Base-by-base conservation (phyloP, 2,113 vertebrate species). In the Oryzias melastigma region DNA sequence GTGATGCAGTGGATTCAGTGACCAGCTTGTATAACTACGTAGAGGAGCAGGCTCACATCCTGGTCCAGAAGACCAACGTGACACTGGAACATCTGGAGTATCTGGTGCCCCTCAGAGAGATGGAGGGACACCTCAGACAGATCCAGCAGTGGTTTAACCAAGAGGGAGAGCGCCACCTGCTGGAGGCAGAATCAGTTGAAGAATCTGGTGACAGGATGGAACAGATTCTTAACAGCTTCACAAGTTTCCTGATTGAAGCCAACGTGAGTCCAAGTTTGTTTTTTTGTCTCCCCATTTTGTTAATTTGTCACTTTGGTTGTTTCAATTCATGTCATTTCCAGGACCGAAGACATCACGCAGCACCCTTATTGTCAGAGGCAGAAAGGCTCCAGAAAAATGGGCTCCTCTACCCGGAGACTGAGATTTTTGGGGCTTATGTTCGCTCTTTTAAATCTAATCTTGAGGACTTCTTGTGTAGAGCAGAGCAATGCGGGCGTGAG, bases 21-120 rank as follows among this genome's bases (percentile, higher is more conserved):
- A 80, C 91, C 4, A 68, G 82, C 4, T 87, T 96, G 63, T 98
- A 98, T 58, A 92, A 90, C 62, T 89, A 84, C 0, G 83, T 98
- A 80, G 96, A 98, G 13, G 95, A 96, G 67, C 91, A 92, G 52
- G 93, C 94, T 7, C 95, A 98, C 0, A 41, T 86, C 19, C 90
- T 98, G 1, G 95, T 96, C 78, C 93, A 91, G 16, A 91, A 78
- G 1, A 96, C 96, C 84, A 98, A 97, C 77, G 49, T 90, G 60
- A 90, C 92, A 19, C 87, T 96, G 81, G 90, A 93, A 60, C 93
- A 74, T 54, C 88, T 98, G 73, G 88, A 97, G 73, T 90, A 93
- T 67, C 91, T 96, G 15, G 62, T 74, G 52, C 92, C 91, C 43
- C 81, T 95, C 75, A 85, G 74, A 67, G 87, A 87, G 63, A 87